Base-by-base conservation (phyloP, 2,797 vertebrate genomes). In the Anniella stebbinsi region DNA sequence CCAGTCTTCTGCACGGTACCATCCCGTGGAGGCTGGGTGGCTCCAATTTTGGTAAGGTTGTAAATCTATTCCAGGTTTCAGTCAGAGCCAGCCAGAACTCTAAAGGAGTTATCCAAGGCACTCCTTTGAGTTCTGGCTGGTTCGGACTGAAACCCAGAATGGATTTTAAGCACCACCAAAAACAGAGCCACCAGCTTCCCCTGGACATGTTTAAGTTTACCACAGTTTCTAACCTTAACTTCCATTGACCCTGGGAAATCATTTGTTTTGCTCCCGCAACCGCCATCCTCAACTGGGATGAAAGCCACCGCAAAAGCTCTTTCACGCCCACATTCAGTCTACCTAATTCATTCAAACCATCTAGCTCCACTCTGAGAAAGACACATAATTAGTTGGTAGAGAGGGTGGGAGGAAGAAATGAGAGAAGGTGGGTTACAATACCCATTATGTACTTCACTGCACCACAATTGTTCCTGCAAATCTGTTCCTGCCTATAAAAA, bases 351-450 rank as follows among this genome's bases (percentile, higher is more conserved):
- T 92, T 94, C 94, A 80, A 92, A 36, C 70, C 36, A 48, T 77
- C 54, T 75, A 41, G 73, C 77, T 38, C 2, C 30, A 92, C 92
- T 92, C 69, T 41, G 89, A 91, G 92, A 94, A 95, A 94, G 89
- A 92, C 87, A 91, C 92, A 81, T 92, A 92, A 87, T 90, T 94
- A 85, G 92, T 2, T 15, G 23, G 36, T 18, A 30, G 30, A 45
- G 41, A 45, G 92, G 89, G 93, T 89, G 90, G 23, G 30, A 73
- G 89, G 80, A 93, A 90, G 67, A 28, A 51, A 45, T 25, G 75
- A 73, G 76, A 80, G 84, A 81, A 69, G 78, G 41, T 92, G 94
- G 95, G 94, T 94, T 95, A n/a, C 92, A 95, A 92, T 92, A 73
- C 80, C 92, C 91, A 93, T 87, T 30, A 89, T 89, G 86, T 92